Percentiles rank a stretch among this genome's conserved stretches.
Conservation (phyloP, 1,140 invertebrate species). For the Heliconius hermathena region DNA sequence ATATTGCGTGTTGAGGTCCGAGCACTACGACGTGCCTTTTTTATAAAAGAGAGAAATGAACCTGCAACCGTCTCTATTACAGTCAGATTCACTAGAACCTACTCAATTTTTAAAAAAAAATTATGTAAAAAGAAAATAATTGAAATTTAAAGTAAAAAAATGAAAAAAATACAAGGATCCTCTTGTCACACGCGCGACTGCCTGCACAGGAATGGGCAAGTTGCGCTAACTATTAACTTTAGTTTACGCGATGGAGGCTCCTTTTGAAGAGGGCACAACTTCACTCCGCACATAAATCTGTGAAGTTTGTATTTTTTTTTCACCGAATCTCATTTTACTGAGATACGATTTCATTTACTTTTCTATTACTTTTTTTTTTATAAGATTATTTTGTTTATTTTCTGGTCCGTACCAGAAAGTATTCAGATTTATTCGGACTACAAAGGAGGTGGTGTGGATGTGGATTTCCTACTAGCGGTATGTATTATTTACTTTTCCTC, state of each 20-base stretch:
- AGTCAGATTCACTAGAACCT: background rate
- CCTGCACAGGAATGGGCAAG: background rate
- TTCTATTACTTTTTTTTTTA: too few relatives aligned
- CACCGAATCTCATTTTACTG: background rate
- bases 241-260: conserved; percentile 2
- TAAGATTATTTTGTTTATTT: too few relatives aligned
- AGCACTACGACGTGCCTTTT: too few relatives aligned
- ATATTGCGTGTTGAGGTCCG: too few relatives aligned
- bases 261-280: background rate
- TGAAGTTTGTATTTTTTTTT: background rate
- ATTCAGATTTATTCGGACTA: too few relatives aligned
- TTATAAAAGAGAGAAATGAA: background rate
- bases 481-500: too few relatives aligned
- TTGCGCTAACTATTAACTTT: conserved; percentile 11
- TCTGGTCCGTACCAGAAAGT: too few relatives aligned
- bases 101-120: background rate
- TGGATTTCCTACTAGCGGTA: too few relatives aligned
- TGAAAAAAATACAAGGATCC: background rate
- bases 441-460: too few relatives aligned
- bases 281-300: conserved; percentile 4
- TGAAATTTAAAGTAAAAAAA: background rate
- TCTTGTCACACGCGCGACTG: conserved; percentile 1
- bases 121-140: background rate
- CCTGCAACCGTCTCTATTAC: too few relatives aligned
- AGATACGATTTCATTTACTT: background rate